Base-by-base conservation (phyloP, 2,113 vertebrate species). In the Euleptes europaea region DNA sequence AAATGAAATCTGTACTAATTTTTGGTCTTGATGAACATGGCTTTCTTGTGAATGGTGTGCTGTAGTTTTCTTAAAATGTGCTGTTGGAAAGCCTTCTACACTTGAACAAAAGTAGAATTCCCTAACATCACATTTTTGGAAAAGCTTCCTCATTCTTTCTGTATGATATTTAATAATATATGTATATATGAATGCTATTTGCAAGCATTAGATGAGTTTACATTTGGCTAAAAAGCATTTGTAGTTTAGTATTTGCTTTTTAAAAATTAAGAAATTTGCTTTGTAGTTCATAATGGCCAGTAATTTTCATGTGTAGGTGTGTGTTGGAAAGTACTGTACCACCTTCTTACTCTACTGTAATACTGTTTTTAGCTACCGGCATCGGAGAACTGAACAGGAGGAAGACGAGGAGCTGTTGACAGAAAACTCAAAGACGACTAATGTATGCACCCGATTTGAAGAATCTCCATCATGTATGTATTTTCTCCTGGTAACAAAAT, bases 321-420 rank as follows among this genome's bases (percentile, higher is more conserved):
- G 12, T 84, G 7, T 81, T 90, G 66, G 0, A 0, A 71, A 84
- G 35, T 35, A 40, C 4, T 28, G 69, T 69, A 15, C 0, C 0
- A 15, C 0, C 0, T 0, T 67, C 69, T 73, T 49, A 40, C 28
- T 84, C 82, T 38, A 72, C 33, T n/a, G 10, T 42, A 40, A 66
- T 85, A 63, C 67, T 73, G 31, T 78, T 89, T 54, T 84, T 88
- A 99, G 98, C 90, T 98, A 98, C 82, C 97, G 98, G 13, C 99
- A 99, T 91, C 98, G 99, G 4, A 97, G 98, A 87, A 99, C 98
- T 23, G 98, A 99, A 87, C 99, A 99, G 91, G 99, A 99, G 70
- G 99, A 99, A 70, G 99, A 99, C 0, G 99, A 99, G 92, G 99
- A 99, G 88, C 96, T 99, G 19, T 93, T 99, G 73, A 99, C 96